Base-by-base conservation (phyloP, 2,113 vertebrate genomes). In the Phycodurus eques region DNA sequence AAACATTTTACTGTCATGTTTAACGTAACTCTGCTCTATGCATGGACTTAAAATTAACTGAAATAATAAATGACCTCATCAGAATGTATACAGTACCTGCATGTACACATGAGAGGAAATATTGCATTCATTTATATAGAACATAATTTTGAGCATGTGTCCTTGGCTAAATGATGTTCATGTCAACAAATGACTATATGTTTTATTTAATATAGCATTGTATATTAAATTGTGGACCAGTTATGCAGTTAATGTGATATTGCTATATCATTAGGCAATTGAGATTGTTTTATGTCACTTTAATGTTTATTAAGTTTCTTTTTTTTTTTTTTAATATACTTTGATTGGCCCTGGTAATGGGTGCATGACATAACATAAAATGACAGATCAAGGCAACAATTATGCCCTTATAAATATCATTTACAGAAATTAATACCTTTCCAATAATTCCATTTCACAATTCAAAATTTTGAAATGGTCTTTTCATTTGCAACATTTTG, bases 1-100 rank as follows among this genome's bases (percentile, higher is more conserved):
- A 27, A 27, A 27, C 27, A 47, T 84, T 88, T 82, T 47, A 76
- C 76, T 81, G 46, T 76, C 82, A 81, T 86, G 76, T 71, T 31
- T 46, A 31, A 35, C 68, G 27, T 9, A 2, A 53, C 35, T 72
- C 61, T 27, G 61, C 1, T 70, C 31, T 8, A 17, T 6, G 56
- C 1, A n/a, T 62, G 22, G 46, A 76, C 49, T 54, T 72, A 39
- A 39, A 74, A 70, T 51, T 46, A 67, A 70, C 69, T 72, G 6
- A 51, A 39, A 59, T 81, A 81, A 76, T 78, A 80, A 83, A 80
- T 78, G 49, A 43, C 46, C 70, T 76, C 20, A 74, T 77, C 43
- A 66, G 51, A 78, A 75, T 73, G 59, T 39, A 61, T 47, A 31
- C 64, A 47, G n/a, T 62, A 71, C 49, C 4, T 42, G 6, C 15